Evolutionary conservation across 2,113 vertebrate species (phyloP).

Genomic region (Sus scrofa): DNA sequence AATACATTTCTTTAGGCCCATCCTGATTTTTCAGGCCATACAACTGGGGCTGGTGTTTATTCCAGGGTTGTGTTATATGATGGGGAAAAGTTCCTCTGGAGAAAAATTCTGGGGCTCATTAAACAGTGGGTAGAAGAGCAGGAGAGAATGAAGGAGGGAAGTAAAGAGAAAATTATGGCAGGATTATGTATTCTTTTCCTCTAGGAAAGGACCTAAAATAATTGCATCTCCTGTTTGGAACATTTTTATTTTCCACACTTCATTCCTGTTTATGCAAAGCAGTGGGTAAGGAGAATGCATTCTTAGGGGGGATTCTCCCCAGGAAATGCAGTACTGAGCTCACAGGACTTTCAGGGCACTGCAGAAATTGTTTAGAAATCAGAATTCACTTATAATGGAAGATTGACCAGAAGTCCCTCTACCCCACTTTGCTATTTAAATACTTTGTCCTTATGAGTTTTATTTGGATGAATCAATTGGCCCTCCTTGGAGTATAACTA

Average conservation of each 20-base stretch:
- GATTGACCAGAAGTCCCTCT: background rate
- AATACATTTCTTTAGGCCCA: constrained; percentile 48
- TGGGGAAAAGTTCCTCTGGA: constrained; percentile 77
- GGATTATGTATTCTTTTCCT: constrained; percentile 69
- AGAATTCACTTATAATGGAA: constrained; percentile 41
- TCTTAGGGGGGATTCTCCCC: background rate
- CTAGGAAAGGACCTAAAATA: constrained; percentile 73
- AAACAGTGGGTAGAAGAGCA: constrained; percentile 77
- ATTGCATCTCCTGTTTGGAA: constrained; percentile 67
- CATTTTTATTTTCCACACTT: constrained; percentile 67
- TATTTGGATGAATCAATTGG: constrained; percentile 29
- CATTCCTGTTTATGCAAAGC: constrained; percentile 61
- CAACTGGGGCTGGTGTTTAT: constrained; percentile 59
- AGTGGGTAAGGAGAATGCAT: background rate
- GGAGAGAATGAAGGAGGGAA: constrained; percentile 66
- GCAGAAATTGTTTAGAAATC: background rate
- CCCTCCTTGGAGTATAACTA: background rate
- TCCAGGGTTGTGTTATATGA: constrained; percentile 71
- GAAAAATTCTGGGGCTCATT: constrained; percentile 76
- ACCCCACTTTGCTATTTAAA: background rate
- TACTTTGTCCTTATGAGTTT: background rate
- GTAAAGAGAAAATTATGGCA: constrained; percentile 74
- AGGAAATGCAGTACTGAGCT: background rate
- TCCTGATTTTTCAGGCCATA: constrained; percentile 63
- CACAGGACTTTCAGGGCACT: background rate